Percentiles rank a stretch among this genome's conserved stretches.
These are phyloP conservation scores for Sarcoramphus papa DNA, from an alignment of 2,797 vertebrate genomes.

Conservation along the genomic window DNA sequence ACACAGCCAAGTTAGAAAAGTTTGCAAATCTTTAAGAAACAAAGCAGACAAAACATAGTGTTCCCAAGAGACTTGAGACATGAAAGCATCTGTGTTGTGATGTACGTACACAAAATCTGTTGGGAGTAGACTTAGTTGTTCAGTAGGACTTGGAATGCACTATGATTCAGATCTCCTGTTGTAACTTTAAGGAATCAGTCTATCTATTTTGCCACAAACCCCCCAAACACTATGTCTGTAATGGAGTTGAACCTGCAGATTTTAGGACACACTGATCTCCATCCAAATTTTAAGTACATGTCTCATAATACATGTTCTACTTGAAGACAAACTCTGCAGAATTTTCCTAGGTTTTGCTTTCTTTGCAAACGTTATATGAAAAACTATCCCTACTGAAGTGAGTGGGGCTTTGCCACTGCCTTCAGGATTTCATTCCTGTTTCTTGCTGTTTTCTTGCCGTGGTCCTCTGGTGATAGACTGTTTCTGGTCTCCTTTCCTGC, in stretches of 20 bases:
- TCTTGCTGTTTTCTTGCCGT: neutral
- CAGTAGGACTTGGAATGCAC: neutral
- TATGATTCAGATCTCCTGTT: neutral
- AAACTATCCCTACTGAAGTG: neutral
- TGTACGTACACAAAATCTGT: neutral
- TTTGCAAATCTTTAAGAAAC: conserved; percentile 51
- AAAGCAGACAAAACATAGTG: conserved; percentile 32
- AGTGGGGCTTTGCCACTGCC: neutral
- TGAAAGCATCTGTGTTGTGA: conserved; percentile 33
- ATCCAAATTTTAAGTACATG: neutral
- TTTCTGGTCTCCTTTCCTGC: neutral
- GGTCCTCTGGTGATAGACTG: neutral
- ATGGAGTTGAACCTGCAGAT: neutral
- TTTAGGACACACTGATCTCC: neutral
- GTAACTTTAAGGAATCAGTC: neutral
- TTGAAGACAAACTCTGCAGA: neutral
- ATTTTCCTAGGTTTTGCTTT: neutral
- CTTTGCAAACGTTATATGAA: neutral
- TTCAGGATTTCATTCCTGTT: neutral
- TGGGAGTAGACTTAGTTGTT: neutral
- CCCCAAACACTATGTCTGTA: neutral
- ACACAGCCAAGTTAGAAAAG: conserved; percentile 13
- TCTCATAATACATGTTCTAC: neutral
- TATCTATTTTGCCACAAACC: neutral
- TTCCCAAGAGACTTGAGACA: conserved; percentile 13